Conservation (phyloP, 2,113 vertebrate genomes). For the Hyaena hyaena region DNA sequence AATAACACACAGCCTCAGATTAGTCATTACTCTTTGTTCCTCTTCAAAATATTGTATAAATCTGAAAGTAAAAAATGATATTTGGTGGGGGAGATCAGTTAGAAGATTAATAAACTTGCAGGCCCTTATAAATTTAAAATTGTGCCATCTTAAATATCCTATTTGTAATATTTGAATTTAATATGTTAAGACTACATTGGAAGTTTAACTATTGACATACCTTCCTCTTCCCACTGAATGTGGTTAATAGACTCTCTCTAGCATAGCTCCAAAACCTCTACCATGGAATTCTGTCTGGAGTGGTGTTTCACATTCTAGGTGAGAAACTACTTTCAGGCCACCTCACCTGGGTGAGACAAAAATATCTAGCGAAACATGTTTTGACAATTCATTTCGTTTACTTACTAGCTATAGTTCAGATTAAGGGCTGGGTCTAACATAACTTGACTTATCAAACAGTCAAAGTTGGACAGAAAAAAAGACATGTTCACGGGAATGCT, state of each 20-base stretch:
- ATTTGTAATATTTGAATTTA: neutral
- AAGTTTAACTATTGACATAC: neutral
- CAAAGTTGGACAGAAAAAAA: conserved; percentile 45
- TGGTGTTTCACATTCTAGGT: neutral
- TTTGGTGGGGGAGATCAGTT: neutral
- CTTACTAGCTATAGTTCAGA: conserved; percentile 53
- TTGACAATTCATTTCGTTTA: neutral
- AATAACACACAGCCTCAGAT: neutral
- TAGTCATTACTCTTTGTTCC: neutral
- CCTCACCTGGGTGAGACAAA: neutral
- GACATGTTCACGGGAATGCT: conserved; percentile 43
- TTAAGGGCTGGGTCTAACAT: conserved; percentile 36
- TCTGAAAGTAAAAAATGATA: neutral
- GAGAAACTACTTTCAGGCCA: neutral
- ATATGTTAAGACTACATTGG: neutral
- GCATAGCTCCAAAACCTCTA: neutral
- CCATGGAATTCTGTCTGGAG: neutral
- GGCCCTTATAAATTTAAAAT: neutral
- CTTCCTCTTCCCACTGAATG: neutral
- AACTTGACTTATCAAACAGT: conserved; percentile 63
- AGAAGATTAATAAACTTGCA: neutral
- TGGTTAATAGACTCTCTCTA: neutral
- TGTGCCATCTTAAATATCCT: neutral
- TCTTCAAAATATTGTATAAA: neutral
- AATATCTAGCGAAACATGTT: neutral